A percentile compares a stretch with the other conserved stretches of the same genome.
These are phyloP conservation scores for Caenorhabditis macrosperma DNA, from an alignment of 2,888 invertebrate genomes.

Conservation along the genomic window DNA sequence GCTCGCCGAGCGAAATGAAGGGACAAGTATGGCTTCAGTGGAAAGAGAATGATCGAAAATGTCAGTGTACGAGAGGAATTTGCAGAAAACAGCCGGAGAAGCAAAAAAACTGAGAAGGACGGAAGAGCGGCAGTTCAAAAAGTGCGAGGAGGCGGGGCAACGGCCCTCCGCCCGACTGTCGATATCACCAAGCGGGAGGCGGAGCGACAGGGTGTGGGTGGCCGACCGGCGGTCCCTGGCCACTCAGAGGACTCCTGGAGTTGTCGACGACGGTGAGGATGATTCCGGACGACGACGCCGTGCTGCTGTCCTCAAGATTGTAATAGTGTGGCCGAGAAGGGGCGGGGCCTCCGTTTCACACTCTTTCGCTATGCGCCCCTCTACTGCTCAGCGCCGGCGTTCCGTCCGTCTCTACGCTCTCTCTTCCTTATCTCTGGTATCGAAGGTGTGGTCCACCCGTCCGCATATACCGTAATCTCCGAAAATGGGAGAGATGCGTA, in stretches of 20 bases:
- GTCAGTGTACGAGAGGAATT: not conserved
- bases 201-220: conserved; percentile 46
- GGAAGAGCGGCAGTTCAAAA: conserved; percentile 55
- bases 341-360: conserved; percentile 66
- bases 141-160: conserved; percentile 51
- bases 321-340: conserved; percentile 66
- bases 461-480: conserved; percentile 30
- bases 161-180: conserved; percentile 49
- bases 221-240: conserved; percentile 17
- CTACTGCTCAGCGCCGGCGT: conserved; percentile 58
- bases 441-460: conserved; percentile 27
- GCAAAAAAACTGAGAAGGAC: conserved; percentile 42
- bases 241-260: conserved; percentile 16
- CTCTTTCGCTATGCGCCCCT: conserved; percentile 55
- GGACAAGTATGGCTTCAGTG: not conserved
- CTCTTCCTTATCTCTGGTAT: conserved; percentile 51
- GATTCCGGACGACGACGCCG: conserved; percentile 46
- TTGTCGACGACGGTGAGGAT: not conserved
- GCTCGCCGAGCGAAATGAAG: not conserved
- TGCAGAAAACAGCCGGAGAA: conserved; percentile 18
- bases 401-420: conserved; percentile 47
- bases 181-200: conserved; percentile 52
- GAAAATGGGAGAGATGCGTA: conserved; percentile 9
- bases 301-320: conserved; percentile 67
- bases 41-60: conserved; percentile 40